Evolutionary conservation across 2,888 invertebrate genomes (phyloP), one percentile per base, ranked within the genome.

Genomic region (Linhomoeus sp.): DNA sequence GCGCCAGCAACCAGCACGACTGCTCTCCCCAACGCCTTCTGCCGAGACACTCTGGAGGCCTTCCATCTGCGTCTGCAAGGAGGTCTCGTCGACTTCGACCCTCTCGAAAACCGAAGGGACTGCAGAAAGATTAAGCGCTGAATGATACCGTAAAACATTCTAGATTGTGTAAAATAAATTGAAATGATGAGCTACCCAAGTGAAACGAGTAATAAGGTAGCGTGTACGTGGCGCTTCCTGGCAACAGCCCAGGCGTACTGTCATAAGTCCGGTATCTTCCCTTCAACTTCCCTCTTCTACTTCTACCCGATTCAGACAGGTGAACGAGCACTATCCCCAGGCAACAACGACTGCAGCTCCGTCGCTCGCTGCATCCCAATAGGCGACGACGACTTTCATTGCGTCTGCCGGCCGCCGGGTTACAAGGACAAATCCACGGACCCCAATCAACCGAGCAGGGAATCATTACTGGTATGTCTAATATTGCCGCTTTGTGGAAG

Each of bases 291-390:
- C n/a, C n/a, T n/a, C n/a, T n/a, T n/a, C n/a, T n/a, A n/a, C n/a
- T n/a, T n/a, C n/a, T n/a, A 12, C 7, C 7, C 29, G 29, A 9
- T 29, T 5, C 29, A 29, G 29, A 5, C 7, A 5, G 7, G 12
- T 12, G 7, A 29, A 29, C 43, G 56, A 62, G 24, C 54, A 52
- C 14, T 63, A 63, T 49, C 41, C 49, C 29, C 52, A 7, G 63
- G 62, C 39, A 56, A 55, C 45, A 57, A 63, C 53, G 58, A 60
- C 44, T 63, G 63, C 44, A 63, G 63, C 48, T 48, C 56, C 42
- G 58, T 61, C 44, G 62, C 63, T 15, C 49, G 54, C 7, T 62
- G 62, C 51, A 54, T 57, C 40, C 56, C 57, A 43, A 52, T 59
- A 24, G 56, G 54, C 36, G 43, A 47, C 46, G 39, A 33, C 38